Evolutionary conservation across 1,140 invertebrate species (phyloP).

Genomic region (Procambarus virginalis): DNA sequence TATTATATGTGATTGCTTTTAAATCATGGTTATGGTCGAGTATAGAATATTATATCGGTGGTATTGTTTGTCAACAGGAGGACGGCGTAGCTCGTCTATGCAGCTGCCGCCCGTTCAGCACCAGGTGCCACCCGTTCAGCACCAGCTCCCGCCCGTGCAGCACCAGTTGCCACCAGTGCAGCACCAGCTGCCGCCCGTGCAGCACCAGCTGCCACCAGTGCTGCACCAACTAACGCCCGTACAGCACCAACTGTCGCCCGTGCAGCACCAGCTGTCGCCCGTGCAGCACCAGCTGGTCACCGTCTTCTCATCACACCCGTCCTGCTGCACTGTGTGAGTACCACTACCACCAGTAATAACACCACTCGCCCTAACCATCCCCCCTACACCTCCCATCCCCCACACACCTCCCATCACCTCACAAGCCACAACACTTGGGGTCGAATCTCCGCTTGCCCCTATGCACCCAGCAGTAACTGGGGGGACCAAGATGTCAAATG

Average conservation of each 20-base stretch:
- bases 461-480: too few species aligned
- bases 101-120: neutral
- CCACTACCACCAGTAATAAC: neutral
- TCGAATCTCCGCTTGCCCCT: too few species aligned
- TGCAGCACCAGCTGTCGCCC: neutral
- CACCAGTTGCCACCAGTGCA: neutral
- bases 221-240: neutral
- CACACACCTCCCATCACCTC: too few species aligned
- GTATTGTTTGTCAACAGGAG: neutral
- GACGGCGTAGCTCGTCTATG: neutral
- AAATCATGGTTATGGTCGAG: too few species aligned
- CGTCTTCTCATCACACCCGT: slow-evolving; percentile 28
- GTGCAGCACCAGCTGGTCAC: slow-evolving; percentile 3
- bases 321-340: slow-evolving; percentile 32
- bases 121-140: neutral
- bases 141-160: neutral
- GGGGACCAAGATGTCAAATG: too few species aligned
- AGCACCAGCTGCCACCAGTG: neutral
- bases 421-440: too few species aligned
- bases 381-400: neutral
- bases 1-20: too few species aligned
- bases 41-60: neutral
- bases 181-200: neutral
- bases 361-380: neutral
- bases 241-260: neutral